Percentiles rank a stretch among this genome's conserved stretches.
Conservation (phyloP, 1,140 invertebrate genomes). For the Drosophila truncata region DNA sequence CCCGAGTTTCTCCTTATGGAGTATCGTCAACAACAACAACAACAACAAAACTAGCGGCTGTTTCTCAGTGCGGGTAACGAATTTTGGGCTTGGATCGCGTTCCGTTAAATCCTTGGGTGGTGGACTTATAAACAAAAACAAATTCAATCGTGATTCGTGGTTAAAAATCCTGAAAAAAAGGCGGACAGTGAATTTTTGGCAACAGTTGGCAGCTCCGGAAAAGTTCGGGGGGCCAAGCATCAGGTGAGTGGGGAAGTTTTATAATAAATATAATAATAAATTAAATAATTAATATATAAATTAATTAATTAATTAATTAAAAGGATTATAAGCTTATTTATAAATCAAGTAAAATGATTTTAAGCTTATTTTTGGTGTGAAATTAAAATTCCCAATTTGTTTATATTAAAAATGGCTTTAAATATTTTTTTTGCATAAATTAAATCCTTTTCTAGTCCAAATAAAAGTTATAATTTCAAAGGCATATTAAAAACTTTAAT, state of each 20-base stretch:
- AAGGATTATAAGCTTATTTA: background rate
- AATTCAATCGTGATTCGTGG: background rate
- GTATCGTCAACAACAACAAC: constrained; percentile 12
- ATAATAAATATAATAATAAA: background rate
- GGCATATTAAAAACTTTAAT: background rate
- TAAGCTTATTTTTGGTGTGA: too few species aligned
- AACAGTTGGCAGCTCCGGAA: constrained; percentile 59
- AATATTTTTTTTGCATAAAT: background rate
- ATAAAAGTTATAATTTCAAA: background rate
- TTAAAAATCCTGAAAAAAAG: too few species aligned
- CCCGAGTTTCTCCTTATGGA: constrained; percentile 24
- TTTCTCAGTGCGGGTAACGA: background rate
- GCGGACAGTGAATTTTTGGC: constrained; percentile 40
- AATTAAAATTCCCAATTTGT: too few species aligned
- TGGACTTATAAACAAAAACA: constrained; percentile 15
- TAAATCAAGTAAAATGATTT: too few species aligned
- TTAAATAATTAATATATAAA: background rate
- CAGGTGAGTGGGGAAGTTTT: constrained; percentile 19
- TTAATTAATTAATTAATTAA: background rate
- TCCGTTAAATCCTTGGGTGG: constrained; percentile 18
- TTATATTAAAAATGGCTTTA: background rate
- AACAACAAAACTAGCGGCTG: constrained; percentile 8
- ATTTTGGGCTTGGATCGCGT: constrained; percentile 22
- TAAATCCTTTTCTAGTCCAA: background rate
- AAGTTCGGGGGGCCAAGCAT: constrained; percentile 12